A percentile compares a stretch with the other conserved stretches of the same genome.
These are phyloP conservation scores for Astreopora myriophthalma DNA, from an alignment of 64 coral and sea anemone species.

Conservation along the genomic window DNA sequence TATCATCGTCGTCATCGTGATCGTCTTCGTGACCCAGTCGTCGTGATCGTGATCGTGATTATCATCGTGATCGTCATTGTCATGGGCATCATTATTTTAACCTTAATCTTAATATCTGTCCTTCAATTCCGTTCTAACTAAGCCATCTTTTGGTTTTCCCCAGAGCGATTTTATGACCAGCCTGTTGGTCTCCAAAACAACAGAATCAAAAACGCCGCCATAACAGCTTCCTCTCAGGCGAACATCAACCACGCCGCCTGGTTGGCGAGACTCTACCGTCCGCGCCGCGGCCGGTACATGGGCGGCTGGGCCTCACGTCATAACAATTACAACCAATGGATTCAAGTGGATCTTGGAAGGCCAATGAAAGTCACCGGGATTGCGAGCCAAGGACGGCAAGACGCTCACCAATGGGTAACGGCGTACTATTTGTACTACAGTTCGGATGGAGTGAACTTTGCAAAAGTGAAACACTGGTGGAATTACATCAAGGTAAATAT, in stretches of 20 bases:
- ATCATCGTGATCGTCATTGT: no score
- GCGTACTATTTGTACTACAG: conserved; percentile 65
- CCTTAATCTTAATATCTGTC: no score
- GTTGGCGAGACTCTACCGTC: conserved; percentile 49
- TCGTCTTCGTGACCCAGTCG: no score
- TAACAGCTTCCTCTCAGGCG: conserved; percentile 68
- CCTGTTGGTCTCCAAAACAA: conserved; percentile 57
- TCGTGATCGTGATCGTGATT: no score
- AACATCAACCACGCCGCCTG: conserved; percentile 28
- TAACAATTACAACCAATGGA: conserved; percentile 64
- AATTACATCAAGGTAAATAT: conserved; percentile 27
- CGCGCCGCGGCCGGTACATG: conserved; percentile 10
- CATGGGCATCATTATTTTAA: no score
- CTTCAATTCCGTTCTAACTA: background rate
- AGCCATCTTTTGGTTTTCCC: background rate
- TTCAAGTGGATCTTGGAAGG: conserved; percentile 76
- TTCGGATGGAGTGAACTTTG: conserved; percentile 67
- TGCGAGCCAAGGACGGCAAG: conserved; percentile 73
- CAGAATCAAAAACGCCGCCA: background rate
- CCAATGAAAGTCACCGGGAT: conserved; percentile 53
- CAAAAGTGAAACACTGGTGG: conserved; percentile 55
- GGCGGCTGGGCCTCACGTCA: conserved; percentile 66
- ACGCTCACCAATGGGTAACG: conserved; percentile 74
- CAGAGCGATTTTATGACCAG: conserved; percentile 35
- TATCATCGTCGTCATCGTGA: no score